These are phyloP conservation scores for Lepidocyrtinus sp. DNA, from an alignment of 2,888 invertebrate genomes.

Conservation along the genomic window DNA sequence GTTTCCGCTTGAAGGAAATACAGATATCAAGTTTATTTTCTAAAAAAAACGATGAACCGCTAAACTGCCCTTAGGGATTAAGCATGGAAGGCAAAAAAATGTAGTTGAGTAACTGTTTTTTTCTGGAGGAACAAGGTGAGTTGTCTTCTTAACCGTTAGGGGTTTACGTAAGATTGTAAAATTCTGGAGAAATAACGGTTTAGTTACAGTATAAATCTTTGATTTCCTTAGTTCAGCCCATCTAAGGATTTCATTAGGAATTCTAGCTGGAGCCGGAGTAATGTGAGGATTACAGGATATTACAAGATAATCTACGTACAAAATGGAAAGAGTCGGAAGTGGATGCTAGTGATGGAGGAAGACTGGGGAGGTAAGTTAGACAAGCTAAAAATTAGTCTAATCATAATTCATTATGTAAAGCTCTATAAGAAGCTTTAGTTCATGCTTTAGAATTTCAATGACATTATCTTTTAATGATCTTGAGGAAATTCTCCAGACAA, in stretches of 20 bases:
- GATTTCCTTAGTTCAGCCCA: no score
- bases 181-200: not conserved
- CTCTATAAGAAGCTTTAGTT: not conserved
- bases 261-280: not conserved
- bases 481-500: no score
- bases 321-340: not conserved
- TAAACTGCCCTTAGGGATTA: not conserved
- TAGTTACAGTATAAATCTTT: no score
- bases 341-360: no score
- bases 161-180: not conserved
- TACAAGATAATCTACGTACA: slow-evolving; percentile 3
- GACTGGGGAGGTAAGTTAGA: no score
- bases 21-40: no score
- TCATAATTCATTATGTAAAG: not conserved
- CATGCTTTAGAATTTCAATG: not conserved
- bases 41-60: no score
- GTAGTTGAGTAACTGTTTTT: not conserved
- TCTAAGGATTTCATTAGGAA: not conserved
- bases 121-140: not conserved
- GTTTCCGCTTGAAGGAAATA: no score
- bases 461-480: not conserved
- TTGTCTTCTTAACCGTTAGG: not conserved
- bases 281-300: not conserved
- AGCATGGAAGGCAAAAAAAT: not conserved
- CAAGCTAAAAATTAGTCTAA: no score